Conservation (phyloP, 2,888 invertebrate species). For the Steromphala cineraria region DNA sequence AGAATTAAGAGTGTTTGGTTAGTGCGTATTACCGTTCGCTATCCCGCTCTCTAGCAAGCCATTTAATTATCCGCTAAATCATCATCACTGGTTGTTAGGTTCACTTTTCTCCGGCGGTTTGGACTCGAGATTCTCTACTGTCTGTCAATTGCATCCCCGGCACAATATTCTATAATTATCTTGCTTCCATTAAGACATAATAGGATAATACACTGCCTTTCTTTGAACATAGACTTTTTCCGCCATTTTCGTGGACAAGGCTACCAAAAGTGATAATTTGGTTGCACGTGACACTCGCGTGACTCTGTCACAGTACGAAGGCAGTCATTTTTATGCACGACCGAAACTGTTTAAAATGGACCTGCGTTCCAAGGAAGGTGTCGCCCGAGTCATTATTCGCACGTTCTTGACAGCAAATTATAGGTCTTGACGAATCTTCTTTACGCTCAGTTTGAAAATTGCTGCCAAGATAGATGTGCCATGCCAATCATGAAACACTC, state of each 20-base stretch:
- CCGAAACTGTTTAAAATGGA: conserved; percentile 20
- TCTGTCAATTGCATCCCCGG: neutral
- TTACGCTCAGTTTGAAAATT: neutral
- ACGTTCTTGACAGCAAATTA: conserved; percentile 9
- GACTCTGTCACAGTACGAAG: conserved; percentile 18
- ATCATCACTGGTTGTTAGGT: conserved; percentile 12
- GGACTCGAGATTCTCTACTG: neutral
- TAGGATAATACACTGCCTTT: neutral
- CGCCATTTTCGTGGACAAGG: neutral
- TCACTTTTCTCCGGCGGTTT: neutral
- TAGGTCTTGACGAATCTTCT: conserved; percentile 5
- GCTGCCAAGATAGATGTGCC: conserved; percentile 12
- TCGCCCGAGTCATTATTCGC: conserved; percentile 13
- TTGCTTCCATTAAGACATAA: conserved; percentile 5
- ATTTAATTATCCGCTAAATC: conserved; percentile 20
- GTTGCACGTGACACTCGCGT: conserved; percentile 16
- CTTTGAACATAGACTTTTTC: conserved; percentile 1
- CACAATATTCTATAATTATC: neutral
- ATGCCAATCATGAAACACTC: conserved; percentile 11
- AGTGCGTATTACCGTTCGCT: neutral
- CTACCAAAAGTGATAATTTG: neutral
- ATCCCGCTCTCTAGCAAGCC: neutral
- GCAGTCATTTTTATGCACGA: conserved; percentile 20
- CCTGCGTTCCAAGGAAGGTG: conserved; percentile 21
- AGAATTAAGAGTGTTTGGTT: neutral